Percentiles rank a stretch among this genome's conserved stretches.
Conservation (phyloP, 2,797 vertebrate genomes). For the Manis javanica region DNA sequence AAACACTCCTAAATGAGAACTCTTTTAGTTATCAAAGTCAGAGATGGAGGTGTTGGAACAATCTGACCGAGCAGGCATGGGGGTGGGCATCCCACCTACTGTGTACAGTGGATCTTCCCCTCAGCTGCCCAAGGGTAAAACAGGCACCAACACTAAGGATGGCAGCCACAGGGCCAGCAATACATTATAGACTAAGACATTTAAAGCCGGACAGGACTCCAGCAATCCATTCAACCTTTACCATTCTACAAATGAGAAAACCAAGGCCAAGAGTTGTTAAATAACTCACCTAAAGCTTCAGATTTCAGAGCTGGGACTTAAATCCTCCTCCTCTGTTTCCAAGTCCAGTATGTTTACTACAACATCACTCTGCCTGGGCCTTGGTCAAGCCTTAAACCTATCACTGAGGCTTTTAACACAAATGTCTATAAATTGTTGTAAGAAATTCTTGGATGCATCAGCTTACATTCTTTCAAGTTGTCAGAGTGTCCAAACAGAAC, state of each 20-base stretch:
- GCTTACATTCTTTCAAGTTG: slow-evolving; percentile 63
- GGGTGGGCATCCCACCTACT: too few relatives aligned
- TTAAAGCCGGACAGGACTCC: slow-evolving; percentile 21
- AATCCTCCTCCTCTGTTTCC: not conserved
- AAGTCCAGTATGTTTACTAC: not conserved
- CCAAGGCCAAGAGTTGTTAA: not conserved
- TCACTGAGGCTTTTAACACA: not conserved
- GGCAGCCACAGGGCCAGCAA: not conserved
- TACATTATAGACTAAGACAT: not conserved
- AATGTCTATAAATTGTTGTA: slow-evolving; percentile 48
- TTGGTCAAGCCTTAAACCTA: not conserved
- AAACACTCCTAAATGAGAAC: not conserved
- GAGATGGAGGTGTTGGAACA: not conserved
- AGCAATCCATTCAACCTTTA: not conserved
- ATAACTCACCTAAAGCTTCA: not conserved
- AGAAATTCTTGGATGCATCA: slow-evolving; percentile 68
- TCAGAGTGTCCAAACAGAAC: slow-evolving; percentile 69
- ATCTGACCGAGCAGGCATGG: not conserved
- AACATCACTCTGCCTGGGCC: not conserved
- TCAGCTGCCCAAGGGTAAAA: not conserved
- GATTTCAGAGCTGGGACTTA: not conserved
- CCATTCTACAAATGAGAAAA: not conserved
- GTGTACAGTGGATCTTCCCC: not conserved
- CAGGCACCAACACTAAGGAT: accelerated
- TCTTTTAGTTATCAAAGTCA: accelerated